Conservation (phyloP, 2,888 invertebrate genomes). For the Proisotoma minuta region DNA sequence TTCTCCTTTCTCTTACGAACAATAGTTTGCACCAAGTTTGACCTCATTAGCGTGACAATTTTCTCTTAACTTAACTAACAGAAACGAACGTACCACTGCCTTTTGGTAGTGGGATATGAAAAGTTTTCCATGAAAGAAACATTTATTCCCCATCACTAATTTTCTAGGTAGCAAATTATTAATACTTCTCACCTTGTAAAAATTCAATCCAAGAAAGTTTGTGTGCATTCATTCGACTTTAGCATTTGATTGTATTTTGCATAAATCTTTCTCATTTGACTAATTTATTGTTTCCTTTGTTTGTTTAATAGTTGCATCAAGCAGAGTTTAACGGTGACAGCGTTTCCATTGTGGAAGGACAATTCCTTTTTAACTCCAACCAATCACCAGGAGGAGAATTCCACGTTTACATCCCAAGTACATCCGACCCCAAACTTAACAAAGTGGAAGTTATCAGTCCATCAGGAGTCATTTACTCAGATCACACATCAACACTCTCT, state of each 20-base stretch:
- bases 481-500: constrained; percentile 42
- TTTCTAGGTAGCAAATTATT: too few species aligned
- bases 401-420: constrained; percentile 44
- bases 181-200: too few species aligned
- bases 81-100: too few species aligned
- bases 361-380: constrained; percentile 46
- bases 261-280: too few species aligned
- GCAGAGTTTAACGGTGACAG: constrained; percentile 55
- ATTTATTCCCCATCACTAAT: too few species aligned
- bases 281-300: too few species aligned
- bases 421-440: constrained; percentile 44
- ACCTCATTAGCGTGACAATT: constrained; percentile 38
- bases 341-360: constrained; percentile 45
- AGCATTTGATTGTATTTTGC: too few species aligned
- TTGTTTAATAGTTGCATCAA: constrained; percentile 53
- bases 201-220: too few species aligned
- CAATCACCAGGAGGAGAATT: constrained; percentile 47
- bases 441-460: constrained; percentile 47
- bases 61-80: constrained; percentile 17
- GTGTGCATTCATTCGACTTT: too few species aligned
- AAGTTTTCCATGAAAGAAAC: too few species aligned
- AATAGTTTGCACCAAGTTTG: constrained; percentile 18
- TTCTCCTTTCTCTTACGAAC: too few species aligned
- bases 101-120: too few species aligned
- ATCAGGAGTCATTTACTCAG: constrained; percentile 39